Evolutionary conservation across 2,113 vertebrate genomes (phyloP).

Genomic region (Pachypanchax playfairii): DNA sequence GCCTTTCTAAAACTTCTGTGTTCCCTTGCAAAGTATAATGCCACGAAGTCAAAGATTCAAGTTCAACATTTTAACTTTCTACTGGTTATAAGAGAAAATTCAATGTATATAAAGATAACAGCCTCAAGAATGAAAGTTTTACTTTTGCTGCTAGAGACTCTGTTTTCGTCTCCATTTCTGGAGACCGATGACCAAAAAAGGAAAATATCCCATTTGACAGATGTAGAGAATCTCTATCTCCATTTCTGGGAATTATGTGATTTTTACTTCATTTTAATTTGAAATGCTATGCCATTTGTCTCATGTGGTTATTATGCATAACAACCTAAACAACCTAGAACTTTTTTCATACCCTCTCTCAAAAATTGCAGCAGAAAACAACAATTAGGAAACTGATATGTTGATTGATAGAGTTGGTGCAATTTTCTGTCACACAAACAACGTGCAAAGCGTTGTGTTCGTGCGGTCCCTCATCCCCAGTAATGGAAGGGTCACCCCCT

Average conservation of each 20-base stretch:
- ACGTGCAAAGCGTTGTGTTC: slow-evolving; percentile 44
- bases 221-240: slow-evolving; percentile 39
- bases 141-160: background rate
- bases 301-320: slow-evolving; percentile 56
- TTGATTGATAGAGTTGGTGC: slow-evolving; percentile 58
- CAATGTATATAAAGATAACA: no score
- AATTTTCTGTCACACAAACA: slow-evolving; percentile 67
- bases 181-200: slow-evolving; percentile 13
- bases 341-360: slow-evolving; percentile 4
- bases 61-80: no score
- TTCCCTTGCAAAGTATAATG: no score
- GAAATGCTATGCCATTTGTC: slow-evolving; percentile 61
- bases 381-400: slow-evolving; percentile 63
- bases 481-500: slow-evolving; percentile 69
- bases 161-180: slow-evolving; percentile 11
- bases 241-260: slow-evolving; percentile 29
- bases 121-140: background rate
- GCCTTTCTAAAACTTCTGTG: no score
- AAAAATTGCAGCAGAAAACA: slow-evolving; percentile 29
- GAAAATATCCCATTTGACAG: no score
- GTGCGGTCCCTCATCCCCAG: slow-evolving; percentile 54
- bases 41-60: no score
- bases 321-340: slow-evolving; percentile 20
- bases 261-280: slow-evolving; percentile 48
- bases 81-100: no score